These are phyloP conservation scores for Taphrorychus bicolor DNA, from an alignment of 2,888 invertebrate species.

Conservation along the genomic window DNA sequence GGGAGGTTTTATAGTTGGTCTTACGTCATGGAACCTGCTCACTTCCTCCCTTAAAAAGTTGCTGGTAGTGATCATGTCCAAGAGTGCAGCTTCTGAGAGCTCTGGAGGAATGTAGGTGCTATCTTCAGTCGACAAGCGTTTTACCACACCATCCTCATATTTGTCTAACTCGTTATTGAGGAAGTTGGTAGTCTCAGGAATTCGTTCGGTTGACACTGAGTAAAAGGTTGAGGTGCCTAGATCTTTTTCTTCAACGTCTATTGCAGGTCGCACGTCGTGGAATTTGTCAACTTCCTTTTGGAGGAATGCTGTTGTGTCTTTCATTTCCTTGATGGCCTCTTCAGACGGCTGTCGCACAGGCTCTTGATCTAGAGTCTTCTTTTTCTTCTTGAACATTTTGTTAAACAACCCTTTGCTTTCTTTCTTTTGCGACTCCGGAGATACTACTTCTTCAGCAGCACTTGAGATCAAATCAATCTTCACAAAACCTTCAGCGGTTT, in stretches of 20 bases:
- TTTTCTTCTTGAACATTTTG: conserved; percentile 15
- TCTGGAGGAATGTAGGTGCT: conserved; percentile 25
- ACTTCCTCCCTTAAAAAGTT: conserved; percentile 50
- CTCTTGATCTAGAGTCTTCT: conserved; percentile 6
- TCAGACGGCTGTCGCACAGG: neutral
- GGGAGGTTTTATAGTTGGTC: conserved; percentile 14
- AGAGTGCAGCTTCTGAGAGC: conserved; percentile 38
- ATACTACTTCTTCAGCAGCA: neutral
- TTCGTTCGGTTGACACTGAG: conserved; percentile 24
- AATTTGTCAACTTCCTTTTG: conserved; percentile 42
- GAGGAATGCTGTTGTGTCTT: conserved; percentile 45
- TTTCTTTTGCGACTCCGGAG: conserved; percentile 7
- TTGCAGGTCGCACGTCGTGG: conserved; percentile 38
- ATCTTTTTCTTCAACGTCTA: neutral
- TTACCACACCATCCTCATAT: conserved; percentile 34
- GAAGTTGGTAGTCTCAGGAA: conserved; percentile 44
- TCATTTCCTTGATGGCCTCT: conserved; percentile 36
- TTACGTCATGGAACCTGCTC: conserved; percentile 44
- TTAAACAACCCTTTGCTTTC: conserved; percentile 23
- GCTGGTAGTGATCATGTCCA: conserved; percentile 44
- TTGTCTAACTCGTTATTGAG: conserved; percentile 43
- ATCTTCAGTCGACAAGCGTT: conserved; percentile 10
- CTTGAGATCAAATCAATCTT: neutral
- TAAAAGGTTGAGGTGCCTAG: conserved; percentile 17
- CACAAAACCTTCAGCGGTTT: neutral